Evolutionary conservation across 2,113 vertebrate genomes (phyloP), one percentile per base, ranked within the genome.

Genomic region (Gymnobelideus leadbeateri): DNA sequence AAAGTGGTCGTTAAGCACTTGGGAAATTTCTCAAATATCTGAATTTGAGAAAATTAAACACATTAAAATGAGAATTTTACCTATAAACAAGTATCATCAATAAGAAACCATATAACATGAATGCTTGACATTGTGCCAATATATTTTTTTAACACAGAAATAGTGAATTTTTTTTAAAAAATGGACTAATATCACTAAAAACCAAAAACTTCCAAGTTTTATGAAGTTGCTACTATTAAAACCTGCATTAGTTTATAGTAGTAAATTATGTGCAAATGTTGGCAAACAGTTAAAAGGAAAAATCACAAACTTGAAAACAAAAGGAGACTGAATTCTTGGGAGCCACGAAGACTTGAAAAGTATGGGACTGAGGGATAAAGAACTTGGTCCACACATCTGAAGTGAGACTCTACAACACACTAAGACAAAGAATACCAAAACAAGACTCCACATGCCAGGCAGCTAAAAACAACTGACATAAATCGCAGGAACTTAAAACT

Each of bases 401-500:
- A 96, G 57, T 96, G 23, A 91, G 91, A 89, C 2, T 46, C 84
- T 90, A 90, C 89, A 93, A 92, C 92, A 92, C 93, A 95, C 43
- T 90, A 8, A 96, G 91, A 96, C 90, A 95, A 93, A 96, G 94
- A 94, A 91, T 92, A 92, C 97, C 94, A 96, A 95, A 97, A 84
- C 0, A 93, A 93, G 14, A 68, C 49, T 96, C 51, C 89, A 97
- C 98, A 98, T 97, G 97, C 98, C 98, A 98, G 54, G 95, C 92
- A 98, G 8, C 89, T 96, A 94, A 98, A 94, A 96, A 92, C 90
- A 98, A 91, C 61, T 95, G 95, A 98, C 92, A 97, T 84, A 96
- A 46, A 61, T 46, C 95, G 96, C 94, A 98, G 89, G 96, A 46
- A 97, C 53, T 97, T 97, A 97, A 95, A 98, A 99, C 99, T 99